phyloP scores from a whole-genome alignment of 2,113 vertebrate genomes.

The Coreoperca whiteheadi region DNA sequence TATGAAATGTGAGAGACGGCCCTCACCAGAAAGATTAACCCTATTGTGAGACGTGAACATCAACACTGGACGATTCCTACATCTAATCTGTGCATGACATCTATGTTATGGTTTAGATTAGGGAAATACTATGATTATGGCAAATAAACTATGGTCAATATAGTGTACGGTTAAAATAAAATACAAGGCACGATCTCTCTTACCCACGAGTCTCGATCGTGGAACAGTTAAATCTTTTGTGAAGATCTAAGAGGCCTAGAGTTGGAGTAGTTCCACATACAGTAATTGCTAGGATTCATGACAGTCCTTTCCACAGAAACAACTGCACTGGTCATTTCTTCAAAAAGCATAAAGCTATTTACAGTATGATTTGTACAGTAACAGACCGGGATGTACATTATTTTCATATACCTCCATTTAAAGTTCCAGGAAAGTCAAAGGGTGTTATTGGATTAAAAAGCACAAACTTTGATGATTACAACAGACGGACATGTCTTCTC shows the following conservation, averaged over 20 bases:
- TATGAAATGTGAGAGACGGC: neutral
- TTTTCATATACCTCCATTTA: neutral
- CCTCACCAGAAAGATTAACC: slow-evolving; percentile 1
- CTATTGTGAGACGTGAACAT: neutral
- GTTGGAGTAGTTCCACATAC: too few relatives aligned
- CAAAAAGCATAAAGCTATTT: neutral
- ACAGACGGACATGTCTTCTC: neutral
- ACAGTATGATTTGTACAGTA: neutral
- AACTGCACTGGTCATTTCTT: neutral
- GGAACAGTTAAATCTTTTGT: too few relatives aligned
- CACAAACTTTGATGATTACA: neutral
- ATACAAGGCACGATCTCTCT: too few relatives aligned
- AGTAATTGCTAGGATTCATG: neutral
- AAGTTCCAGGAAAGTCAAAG: neutral
- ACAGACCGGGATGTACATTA: neutral
- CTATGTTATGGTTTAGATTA: neutral
- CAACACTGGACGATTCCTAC: neutral
- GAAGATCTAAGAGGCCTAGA: too few relatives aligned
- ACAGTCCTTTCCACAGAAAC: too few relatives aligned
- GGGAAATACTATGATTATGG: neutral
- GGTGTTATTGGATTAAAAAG: neutral
- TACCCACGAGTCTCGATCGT: too few relatives aligned
- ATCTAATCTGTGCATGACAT: neutral
- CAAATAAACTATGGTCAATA: neutral
- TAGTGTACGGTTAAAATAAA: neutral